Evolutionary conservation across 2,797 vertebrate species (phyloP).

Genomic region (Trachurus trachurus): DNA sequence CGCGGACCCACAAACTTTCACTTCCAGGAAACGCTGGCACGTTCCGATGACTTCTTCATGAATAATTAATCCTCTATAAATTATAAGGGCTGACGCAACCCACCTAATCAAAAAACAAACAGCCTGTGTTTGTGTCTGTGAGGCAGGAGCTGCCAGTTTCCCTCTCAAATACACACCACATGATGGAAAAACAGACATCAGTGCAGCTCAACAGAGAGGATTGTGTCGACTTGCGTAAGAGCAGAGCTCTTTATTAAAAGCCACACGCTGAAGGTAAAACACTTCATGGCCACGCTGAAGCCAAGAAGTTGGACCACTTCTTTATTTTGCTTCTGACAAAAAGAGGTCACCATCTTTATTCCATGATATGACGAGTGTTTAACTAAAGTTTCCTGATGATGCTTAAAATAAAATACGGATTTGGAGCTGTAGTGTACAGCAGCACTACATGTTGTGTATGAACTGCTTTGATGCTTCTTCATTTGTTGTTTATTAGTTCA

Average conservation of each 20-base stretch:
- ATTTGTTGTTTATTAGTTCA: neutral
- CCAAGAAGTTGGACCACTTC: neutral
- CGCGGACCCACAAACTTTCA: neutral
- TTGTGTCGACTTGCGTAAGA: slow-evolving; percentile 30
- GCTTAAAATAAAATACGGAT: too few relatives aligned
- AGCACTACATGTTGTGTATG: too few relatives aligned
- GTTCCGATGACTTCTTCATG: slow-evolving; percentile 8
- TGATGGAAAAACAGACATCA: slow-evolving; percentile 50
- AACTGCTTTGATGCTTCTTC: neutral
- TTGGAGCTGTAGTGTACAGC: too few relatives aligned
- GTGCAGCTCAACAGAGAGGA: slow-evolving; percentile 20
- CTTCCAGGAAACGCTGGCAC: slow-evolving; percentile 19
- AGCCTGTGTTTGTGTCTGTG: slow-evolving; percentile 26
- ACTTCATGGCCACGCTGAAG: neutral
- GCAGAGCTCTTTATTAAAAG: neutral
- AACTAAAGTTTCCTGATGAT: too few relatives aligned
- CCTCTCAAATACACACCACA: slow-evolving; percentile 25
- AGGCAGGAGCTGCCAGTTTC: slow-evolving; percentile 22
- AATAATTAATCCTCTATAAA: slow-evolving; percentile 17
- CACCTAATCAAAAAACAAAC: slow-evolving; percentile 55
- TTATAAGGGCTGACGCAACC: slow-evolving; percentile 35
- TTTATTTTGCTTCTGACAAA: neutral
- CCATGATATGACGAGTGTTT: neutral
- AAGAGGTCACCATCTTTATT: neutral
- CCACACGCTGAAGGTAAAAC: neutral